Percentiles rank a stretch among this genome's conserved stretches.
Evolutionary conservation across 2,888 invertebrate genomes (phyloP).

Genomic region (Caenorhabditis macrosperma): DNA sequence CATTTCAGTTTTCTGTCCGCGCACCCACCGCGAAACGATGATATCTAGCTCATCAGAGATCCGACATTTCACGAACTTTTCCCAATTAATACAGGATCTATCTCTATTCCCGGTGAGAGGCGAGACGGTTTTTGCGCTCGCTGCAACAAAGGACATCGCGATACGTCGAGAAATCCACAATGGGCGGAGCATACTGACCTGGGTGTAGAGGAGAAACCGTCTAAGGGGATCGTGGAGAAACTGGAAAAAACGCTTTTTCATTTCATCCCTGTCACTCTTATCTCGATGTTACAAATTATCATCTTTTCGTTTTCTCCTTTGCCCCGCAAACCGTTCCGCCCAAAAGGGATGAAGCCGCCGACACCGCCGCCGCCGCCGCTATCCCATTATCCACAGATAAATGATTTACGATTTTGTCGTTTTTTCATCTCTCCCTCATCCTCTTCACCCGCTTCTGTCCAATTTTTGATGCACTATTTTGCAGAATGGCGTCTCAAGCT

Average conservation of each 20-base stretch:
- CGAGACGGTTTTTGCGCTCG: neutral
- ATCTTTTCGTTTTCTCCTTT: conserved; percentile 14
- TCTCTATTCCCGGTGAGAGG: neutral
- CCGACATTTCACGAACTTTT: conserved; percentile 3
- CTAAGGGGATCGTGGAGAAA: conserved; percentile 22
- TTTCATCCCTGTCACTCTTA: conserved; percentile 21
- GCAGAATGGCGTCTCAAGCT: conserved; percentile 54
- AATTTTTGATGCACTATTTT: conserved; percentile 34
- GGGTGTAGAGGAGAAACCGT: conserved; percentile 36
- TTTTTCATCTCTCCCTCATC: conserved; percentile 22
- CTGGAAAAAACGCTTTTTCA: conserved; percentile 34
- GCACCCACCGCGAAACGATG: no score
- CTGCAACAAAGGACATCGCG: conserved; percentile 27
- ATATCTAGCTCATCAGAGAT: conserved; percentile 33
- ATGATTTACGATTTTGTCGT: conserved; percentile 13
- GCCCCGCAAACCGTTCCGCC: neutral
- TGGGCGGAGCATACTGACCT: conserved; percentile 36
- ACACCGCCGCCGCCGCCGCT: no score
- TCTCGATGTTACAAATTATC: conserved; percentile 38
- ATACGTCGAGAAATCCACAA: conserved; percentile 8
- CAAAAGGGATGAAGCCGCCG: conserved; percentile 7
- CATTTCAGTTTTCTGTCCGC: no score
- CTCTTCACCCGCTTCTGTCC: conserved; percentile 6
- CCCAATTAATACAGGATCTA: neutral
- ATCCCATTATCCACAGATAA: conserved; percentile 25